Percentiles rank a stretch among this genome's conserved stretches.
Conservation (phyloP, 2,113 vertebrate species). For the Mustela nigripes region DNA sequence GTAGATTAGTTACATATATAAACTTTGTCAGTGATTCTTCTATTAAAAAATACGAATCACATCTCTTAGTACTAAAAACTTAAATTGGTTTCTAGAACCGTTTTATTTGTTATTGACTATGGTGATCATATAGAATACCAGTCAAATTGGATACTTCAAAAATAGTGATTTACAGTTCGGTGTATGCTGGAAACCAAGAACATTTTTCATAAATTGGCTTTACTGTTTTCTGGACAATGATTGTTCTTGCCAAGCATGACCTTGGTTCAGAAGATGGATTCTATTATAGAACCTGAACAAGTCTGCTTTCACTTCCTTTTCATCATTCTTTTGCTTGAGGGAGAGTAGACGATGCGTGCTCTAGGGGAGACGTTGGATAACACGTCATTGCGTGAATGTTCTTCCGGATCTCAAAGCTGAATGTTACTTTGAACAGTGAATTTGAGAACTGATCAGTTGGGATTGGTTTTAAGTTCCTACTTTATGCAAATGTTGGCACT, state of each 20-base stretch:
- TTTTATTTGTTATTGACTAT: constrained; percentile 43
- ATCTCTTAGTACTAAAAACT: constrained; percentile 36
- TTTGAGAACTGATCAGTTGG: background rate
- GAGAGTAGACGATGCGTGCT: background rate
- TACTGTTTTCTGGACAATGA: constrained; percentile 47
- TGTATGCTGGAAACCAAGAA: background rate
- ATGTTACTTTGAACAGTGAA: background rate
- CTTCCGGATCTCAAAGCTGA: background rate
- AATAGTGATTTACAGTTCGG: constrained; percentile 7
- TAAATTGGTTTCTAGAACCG: constrained; percentile 64
- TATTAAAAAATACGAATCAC: background rate
- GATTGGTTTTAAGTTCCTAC: background rate
- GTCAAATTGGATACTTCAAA: constrained; percentile 32
- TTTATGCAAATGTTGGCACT: background rate
- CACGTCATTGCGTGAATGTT: background rate
- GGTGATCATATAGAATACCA: background rate
- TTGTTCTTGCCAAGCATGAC: constrained; percentile 11
- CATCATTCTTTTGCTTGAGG: background rate
- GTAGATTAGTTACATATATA: constrained; percentile 49
- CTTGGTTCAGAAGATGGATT: constrained; percentile 31
- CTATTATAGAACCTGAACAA: background rate
- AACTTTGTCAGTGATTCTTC: constrained; percentile 3
- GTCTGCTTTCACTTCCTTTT: background rate
- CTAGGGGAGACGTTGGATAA: background rate
- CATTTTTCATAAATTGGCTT: constrained; percentile 25